Evolutionary conservation across 2,888 invertebrate genomes (phyloP), one percentile per base, ranked within the genome.

Genomic region (Teinopalpus imperialis): DNA sequence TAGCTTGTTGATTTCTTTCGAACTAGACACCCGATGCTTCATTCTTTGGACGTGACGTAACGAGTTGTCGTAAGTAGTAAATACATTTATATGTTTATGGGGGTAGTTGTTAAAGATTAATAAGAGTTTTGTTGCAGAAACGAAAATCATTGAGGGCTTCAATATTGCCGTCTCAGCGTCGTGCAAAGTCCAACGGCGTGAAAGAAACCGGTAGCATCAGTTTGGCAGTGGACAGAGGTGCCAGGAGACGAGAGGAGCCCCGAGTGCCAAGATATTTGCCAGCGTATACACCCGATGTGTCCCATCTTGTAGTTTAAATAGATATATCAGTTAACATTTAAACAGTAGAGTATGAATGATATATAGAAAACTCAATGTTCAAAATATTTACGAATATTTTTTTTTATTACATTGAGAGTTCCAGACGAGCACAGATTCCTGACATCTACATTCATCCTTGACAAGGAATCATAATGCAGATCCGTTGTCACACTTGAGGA

Each of bases 121-220:
- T 8, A 4, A 0, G 13, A 10, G 5, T 32, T 34, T 5, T 23
- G 61, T 90, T 92, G 49, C 89, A 98, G 97, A 97, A 97, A 90
- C 93, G 97, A 41, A 97, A 97, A 83, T 94, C 94, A 0, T 81
- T 97, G 56, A 91, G 97, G 40, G 94, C 95, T 34, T 93, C 95
- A 0, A 90, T 96, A 58, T 91, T 94, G 60, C 92, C 90, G n/a
- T 90, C 93, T 53, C 95, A 95, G 77, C 91, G 95, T 21, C 91
- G 94, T 21, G 91, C 93, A 39, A 94, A 95, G 78, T 93, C 94
- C 8, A 95, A 95, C 64, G 95, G 95, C 3, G 92, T 94, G 30
- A 94, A 93, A 64, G 94, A 95, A 73, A 92, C 95, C 0, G 92
- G 93, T 5, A 95, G 94, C 36, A 95, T 96, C 57, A 95, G 95